Conservation (phyloP, 1,140 invertebrate genomes). For the Drosophila subobscura region DNA sequence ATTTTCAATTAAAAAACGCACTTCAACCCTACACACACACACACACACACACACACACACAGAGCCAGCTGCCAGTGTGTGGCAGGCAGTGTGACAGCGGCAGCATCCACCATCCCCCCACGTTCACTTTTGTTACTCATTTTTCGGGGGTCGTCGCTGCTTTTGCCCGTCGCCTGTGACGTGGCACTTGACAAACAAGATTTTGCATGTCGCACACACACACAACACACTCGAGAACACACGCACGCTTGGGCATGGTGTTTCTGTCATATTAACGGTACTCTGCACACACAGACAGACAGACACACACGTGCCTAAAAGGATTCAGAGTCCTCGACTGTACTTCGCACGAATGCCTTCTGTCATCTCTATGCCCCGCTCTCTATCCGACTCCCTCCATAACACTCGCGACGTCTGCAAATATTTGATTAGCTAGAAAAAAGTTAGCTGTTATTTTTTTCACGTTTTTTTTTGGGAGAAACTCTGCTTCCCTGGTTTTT, state of each 20-base stretch:
- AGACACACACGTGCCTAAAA: conserved; percentile 70
- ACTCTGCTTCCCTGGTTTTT: too few species aligned
- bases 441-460: conserved; percentile 49
- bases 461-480: neutral
- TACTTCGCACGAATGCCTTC: conserved; percentile 57
- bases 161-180: conserved; percentile 24
- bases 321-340: conserved; percentile 71
- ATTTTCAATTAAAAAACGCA: conserved; percentile 81
- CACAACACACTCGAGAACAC: conserved; percentile 13
- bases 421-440: conserved; percentile 75
- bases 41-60: too few species aligned
- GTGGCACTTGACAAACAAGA: conserved; percentile 75
- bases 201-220: conserved; percentile 74
- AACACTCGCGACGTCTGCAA: conserved; percentile 51
- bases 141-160: conserved; percentile 18
- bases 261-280: conserved; percentile 80
- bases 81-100: neutral
- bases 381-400: conserved; percentile 4
- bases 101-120: conserved; percentile 14
- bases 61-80: too few species aligned
- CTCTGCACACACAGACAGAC: conserved; percentile 58
- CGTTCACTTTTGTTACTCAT: conserved; percentile 56
- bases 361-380: conserved; percentile 27
- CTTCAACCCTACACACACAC: conserved; percentile 37
- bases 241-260: conserved; percentile 75